Base-by-base conservation (phyloP, 1,140 invertebrate genomes). In the Diabrotica virgifera region DNA sequence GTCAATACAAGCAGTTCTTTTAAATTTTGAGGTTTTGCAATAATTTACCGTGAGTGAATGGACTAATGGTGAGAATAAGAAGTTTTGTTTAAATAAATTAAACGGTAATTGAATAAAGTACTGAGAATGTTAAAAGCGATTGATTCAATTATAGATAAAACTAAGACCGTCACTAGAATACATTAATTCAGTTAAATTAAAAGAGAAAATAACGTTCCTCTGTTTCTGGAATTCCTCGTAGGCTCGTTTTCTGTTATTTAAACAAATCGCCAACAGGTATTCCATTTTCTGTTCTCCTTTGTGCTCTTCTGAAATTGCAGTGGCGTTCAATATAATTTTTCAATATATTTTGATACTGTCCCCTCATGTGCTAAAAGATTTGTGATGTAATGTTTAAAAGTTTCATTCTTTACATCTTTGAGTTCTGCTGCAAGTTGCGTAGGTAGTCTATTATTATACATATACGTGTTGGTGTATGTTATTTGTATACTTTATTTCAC, bases 81-180 rank as follows among this genome's bases (percentile, higher is more conserved):
- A 24, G 24, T 24, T 24, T 24, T 24, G 24, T 24, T 24, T 24
- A 24, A 24, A 24, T 46, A 46, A 46, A 46, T 46, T 46, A n/a
- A 46, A 46, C n/a, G 40, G 40, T 46, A 46, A 46, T 46, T 46
- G 8, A n/a, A 10, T 46, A 8, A 46, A 46, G 40, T 46, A 3
- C 40, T n/a, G 40, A 46, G 40, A n/a, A 46, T n/a, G 40, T 8
- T n/a, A 46, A 10, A 46, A 10, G 8, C 40, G 40, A 46, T 46
- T 46, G 40, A 46, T 46, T 46, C 40, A 46, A 46, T 46, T 46
- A 46, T 46, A 46, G 40, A 46, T 46, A 46, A 46, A 46, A 46
- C 40, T 46, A 46, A 8, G 8, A 3, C 3, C n/a, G 40, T 46
- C 40, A 46, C 40, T 46, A 46, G 8, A n/a, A 46, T n/a, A 46